Evolutionary conservation across 2,797 vertebrate genomes (phyloP).

Genomic region (Arctocebus calabarensis): DNA sequence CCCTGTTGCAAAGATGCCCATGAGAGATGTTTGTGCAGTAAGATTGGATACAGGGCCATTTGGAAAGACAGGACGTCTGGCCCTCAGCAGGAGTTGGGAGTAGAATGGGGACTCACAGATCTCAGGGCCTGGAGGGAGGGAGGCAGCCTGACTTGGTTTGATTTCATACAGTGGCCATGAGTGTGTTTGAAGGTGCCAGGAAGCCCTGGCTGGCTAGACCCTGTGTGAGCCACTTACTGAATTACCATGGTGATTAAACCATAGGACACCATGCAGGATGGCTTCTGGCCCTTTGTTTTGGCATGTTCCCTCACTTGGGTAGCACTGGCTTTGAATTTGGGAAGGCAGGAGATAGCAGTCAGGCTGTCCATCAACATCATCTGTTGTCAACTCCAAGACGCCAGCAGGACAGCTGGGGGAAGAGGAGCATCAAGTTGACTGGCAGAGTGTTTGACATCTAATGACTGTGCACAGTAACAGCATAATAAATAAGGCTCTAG

Average conservation of each 20-base stretch:
- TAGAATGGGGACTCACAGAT: background rate
- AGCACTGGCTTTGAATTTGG: slow-evolving; percentile 66
- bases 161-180: background rate
- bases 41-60: background rate
- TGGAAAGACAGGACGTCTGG: background rate
- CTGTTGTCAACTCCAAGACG: slow-evolving; percentile 74
- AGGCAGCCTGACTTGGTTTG: background rate
- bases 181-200: background rate
- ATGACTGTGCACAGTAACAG: slow-evolving; percentile 82
- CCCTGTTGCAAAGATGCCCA: background rate
- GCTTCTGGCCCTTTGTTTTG: background rate
- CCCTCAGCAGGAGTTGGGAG: background rate
- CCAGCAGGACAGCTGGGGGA: slow-evolving; percentile 81
- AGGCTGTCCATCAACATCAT: slow-evolving; percentile 77
- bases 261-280: background rate
- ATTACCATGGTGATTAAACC: rapidly evolving
- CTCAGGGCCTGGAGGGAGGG: background rate
- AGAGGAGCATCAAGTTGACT: slow-evolving; percentile 81
- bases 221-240: background rate
- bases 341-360: slow-evolving; percentile 51
- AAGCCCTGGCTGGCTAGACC: background rate
- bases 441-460: slow-evolving; percentile 84
- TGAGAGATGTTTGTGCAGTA: background rate
- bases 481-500: slow-evolving; percentile 72
- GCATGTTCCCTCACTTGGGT: background rate